These are phyloP conservation scores for Nyctereutes procyonoides DNA, from an alignment of 2,113 vertebrate species.

Conservation along the genomic window DNA sequence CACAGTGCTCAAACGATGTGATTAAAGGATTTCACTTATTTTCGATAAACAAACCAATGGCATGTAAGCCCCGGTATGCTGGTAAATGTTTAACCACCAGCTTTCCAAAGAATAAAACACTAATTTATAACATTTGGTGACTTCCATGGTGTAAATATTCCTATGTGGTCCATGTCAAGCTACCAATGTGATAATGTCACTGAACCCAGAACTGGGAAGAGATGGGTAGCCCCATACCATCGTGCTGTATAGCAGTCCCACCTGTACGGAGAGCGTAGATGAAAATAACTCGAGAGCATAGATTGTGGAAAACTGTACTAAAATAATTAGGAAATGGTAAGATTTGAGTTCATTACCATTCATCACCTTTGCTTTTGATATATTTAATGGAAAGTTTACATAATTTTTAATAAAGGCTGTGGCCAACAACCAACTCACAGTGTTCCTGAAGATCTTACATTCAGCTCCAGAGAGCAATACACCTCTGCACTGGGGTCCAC, in stretches of 20 bases:
- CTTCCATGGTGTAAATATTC: background rate
- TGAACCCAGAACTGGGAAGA: background rate
- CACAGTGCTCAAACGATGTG: background rate
- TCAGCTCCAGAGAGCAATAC: background rate
- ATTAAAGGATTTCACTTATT: background rate
- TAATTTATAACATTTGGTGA: background rate
- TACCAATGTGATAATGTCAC: background rate
- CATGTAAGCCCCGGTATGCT: background rate
- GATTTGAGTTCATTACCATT: background rate
- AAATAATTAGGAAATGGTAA: background rate
- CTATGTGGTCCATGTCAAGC: background rate
- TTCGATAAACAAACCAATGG: background rate
- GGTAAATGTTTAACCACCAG: background rate
- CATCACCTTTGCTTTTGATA: background rate
- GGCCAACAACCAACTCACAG: background rate
- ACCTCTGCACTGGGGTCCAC: background rate
- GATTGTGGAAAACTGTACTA: background rate
- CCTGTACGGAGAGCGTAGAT: accelerated
- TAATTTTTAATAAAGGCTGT: background rate
- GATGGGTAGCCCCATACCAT: accelerated
- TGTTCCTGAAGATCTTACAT: background rate
- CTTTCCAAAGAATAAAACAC: background rate
- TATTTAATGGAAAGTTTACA: background rate
- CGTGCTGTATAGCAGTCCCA: accelerated
- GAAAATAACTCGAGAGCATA: background rate